These are phyloP conservation scores for Macaca mulatta DNA, from an alignment of 2,113 vertebrate genomes.

Conservation along the genomic window DNA sequence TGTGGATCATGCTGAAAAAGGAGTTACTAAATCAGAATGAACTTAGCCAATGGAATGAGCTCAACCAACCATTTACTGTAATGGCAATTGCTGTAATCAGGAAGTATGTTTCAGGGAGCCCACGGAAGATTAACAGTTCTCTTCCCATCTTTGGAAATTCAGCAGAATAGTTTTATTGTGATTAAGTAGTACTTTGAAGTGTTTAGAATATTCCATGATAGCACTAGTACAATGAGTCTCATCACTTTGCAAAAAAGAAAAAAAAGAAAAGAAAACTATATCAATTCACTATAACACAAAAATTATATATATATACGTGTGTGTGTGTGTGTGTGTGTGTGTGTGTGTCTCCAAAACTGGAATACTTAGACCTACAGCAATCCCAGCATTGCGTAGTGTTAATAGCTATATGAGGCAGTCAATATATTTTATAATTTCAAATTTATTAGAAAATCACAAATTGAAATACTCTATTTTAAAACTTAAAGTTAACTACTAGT, in stretches of 20 bases:
- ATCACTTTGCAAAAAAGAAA: background rate
- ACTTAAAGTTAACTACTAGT: background rate
- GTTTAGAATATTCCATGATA: background rate
- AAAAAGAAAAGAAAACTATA: background rate
- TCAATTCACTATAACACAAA: background rate
- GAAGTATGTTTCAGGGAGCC: background rate
- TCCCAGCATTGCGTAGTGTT: background rate
- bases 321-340: background rate
- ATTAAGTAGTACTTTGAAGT: background rate
- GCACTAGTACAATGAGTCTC: background rate
- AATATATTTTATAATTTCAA: constrained; percentile 23
- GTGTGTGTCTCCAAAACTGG: background rate
- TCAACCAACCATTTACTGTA: background rate
- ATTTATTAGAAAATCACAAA: background rate
- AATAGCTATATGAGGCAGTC: background rate
- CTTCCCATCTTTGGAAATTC: background rate
- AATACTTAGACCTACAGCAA: background rate
- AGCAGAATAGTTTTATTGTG: background rate
- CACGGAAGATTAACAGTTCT: background rate
- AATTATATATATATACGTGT: too few relatives aligned
- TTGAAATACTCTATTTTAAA: constrained; percentile 10
- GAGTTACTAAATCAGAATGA: background rate
- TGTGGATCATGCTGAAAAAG: background rate
- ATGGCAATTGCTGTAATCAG: background rate
- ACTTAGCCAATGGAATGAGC: background rate